Percentiles rank a stretch among this genome's conserved stretches.
phyloP scores from a whole-genome alignment of 2,888 invertebrate species.

The Melipona bicolor region DNA sequence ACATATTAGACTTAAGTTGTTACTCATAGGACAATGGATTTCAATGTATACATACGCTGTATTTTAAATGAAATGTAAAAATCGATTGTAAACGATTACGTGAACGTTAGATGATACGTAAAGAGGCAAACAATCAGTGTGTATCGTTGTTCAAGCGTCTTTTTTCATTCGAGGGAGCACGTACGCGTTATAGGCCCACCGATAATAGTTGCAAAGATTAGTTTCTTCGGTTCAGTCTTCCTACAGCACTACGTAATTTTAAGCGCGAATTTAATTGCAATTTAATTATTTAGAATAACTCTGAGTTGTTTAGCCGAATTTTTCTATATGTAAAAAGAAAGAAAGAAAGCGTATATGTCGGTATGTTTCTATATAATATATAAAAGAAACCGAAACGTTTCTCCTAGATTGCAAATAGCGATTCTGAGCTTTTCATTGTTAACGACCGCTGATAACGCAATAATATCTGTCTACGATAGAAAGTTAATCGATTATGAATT shows the following conservation, averaged over 20 bases:
- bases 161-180: conserved; percentile 20
- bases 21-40: conserved; percentile 42
- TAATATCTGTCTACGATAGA: conserved; percentile 23
- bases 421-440: conserved; percentile 15
- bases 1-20: conserved; percentile 38
- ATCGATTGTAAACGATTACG: conserved; percentile 26
- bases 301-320: conserved; percentile 3
- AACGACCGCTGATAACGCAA: conserved; percentile 6
- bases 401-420: conserved; percentile 9
- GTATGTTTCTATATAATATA: conserved; percentile 14
- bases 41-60: conserved; percentile 51
- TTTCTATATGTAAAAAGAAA: conserved; percentile 3
- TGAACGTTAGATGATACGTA: background rate
- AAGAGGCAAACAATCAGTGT: conserved; percentile 15
- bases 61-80: conserved; percentile 52
- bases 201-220: conserved; percentile 37
- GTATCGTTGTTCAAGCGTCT: conserved; percentile 34
- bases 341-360: background rate
- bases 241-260: conserved; percentile 32
- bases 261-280: conserved; percentile 10
- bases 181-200: conserved; percentile 24
- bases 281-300: background rate
- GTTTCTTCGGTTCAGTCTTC: conserved; percentile 48
- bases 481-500: conserved; percentile 12
- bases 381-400: conserved; percentile 11